phyloP scores from a whole-genome alignment of 1,140 invertebrate species.

The Triops cancriformis region DNA sequence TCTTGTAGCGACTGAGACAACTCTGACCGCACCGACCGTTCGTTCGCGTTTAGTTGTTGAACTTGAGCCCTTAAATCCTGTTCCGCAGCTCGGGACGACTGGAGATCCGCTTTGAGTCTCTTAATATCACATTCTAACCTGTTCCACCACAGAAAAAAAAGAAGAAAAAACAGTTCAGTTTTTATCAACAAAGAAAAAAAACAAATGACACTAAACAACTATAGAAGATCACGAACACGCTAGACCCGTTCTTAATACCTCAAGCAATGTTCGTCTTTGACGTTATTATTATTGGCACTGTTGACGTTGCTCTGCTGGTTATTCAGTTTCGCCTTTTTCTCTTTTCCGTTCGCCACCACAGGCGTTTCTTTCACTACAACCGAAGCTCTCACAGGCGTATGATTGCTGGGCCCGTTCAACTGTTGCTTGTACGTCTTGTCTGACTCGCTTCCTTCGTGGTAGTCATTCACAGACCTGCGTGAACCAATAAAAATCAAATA shows the following conservation, averaged over 20 bases:
- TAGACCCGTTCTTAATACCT: conserved; percentile 40
- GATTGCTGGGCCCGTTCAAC: conserved; percentile 18
- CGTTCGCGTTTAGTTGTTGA: conserved; percentile 52
- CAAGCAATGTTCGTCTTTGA: conserved; percentile 52
- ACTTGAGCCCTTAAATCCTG: conserved; percentile 71
- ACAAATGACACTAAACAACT: conserved; percentile 19
- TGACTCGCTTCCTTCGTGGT: conserved; percentile 23
- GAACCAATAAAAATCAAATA: not conserved
- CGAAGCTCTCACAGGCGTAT: not conserved
- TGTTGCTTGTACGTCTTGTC: conserved; percentile 19
- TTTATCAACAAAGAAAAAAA: conserved; percentile 21
- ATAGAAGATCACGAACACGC: too few relatives aligned
- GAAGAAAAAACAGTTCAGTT: not conserved
- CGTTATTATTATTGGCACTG: conserved; percentile 37
- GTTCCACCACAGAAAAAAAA: conserved; percentile 18
- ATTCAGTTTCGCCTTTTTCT: conserved; percentile 50
- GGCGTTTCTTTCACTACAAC: not conserved
- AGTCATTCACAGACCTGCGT: conserved; percentile 23
- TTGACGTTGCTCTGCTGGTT: conserved; percentile 41
- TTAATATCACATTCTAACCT: conserved; percentile 64
- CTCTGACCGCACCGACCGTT: conserved; percentile 64
- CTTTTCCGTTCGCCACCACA: conserved; percentile 38
- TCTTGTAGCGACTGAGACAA: conserved; percentile 67
- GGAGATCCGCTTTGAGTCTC: conserved; percentile 67
- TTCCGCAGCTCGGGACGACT: conserved; percentile 63